A percentile compares a stretch with the other conserved stretches of the same genome.
Evolutionary conservation across 1,140 invertebrate species (phyloP).

Genomic region (Batillaria attramentaria): DNA sequence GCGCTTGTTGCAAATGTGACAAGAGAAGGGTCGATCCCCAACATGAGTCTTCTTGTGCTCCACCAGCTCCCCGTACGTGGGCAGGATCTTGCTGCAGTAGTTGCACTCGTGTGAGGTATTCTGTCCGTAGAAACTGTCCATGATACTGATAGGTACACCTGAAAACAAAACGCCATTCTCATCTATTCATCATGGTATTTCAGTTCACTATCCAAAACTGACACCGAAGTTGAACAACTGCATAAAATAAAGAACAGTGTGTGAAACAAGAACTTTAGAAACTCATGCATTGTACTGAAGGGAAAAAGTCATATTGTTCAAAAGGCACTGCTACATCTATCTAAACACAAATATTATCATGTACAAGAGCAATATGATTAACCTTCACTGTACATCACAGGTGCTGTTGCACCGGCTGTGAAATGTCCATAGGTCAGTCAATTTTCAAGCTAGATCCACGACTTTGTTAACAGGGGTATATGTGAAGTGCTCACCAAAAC

Average conservation of each 20-base stretch:
- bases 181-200: background rate
- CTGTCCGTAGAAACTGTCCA: conserved; percentile 21
- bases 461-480: too few species aligned
- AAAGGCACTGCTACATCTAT: background rate
- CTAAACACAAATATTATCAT: too few species aligned
- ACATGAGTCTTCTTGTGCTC: conserved; percentile 48
- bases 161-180: background rate
- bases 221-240: background rate
- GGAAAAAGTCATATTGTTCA: background rate
- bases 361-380: too few species aligned
- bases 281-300: background rate
- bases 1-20: conserved; percentile 50
- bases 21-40: conserved; percentile 46
- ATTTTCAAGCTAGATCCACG: too few species aligned
- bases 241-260: background rate
- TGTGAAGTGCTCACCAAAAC: too few species aligned
- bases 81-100: conserved; percentile 34
- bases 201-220: background rate
- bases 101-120: conserved; percentile 15
- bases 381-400: too few species aligned
- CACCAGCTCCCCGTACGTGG: conserved; percentile 39
- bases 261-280: background rate
- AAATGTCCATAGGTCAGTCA: too few species aligned
- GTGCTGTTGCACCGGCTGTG: too few species aligned
- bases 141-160: background rate